These are phyloP conservation scores for Elgaria multicarinata DNA, from an alignment of 2,113 vertebrate species.

Conservation along the genomic window DNA sequence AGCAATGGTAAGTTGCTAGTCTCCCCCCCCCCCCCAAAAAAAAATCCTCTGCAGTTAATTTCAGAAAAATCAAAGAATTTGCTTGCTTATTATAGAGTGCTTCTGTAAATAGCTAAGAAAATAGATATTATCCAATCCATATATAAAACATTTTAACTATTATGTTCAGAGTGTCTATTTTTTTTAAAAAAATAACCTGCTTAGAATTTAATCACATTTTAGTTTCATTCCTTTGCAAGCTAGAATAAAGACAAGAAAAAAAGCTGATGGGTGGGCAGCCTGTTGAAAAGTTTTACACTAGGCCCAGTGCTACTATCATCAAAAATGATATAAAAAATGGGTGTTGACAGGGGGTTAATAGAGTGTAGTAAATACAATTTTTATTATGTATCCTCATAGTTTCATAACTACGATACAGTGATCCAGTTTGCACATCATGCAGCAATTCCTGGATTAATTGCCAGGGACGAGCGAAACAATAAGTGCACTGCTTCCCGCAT, in stretches of 20 bases:
- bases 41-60: slow-evolving; percentile 38
- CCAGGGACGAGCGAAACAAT: too few species aligned
- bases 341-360: neutral
- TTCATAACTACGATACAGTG: neutral
- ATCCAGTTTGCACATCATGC: too few species aligned
- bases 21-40: too few species aligned
- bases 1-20: slow-evolving; percentile 46
- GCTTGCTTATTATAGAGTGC: slow-evolving; percentile 7
- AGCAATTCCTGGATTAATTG: too few species aligned
- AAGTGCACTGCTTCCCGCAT: too few species aligned
- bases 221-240: slow-evolving; percentile 24
- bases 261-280: slow-evolving; percentile 23
- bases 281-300: neutral
- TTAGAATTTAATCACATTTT: slow-evolving; percentile 11
- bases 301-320: slow-evolving; percentile 8
- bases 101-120: neutral
- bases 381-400: neutral
- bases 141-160: slow-evolving; percentile 41
- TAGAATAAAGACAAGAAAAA: slow-evolving; percentile 1
- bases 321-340: neutral
- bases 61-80: slow-evolving; percentile 40
- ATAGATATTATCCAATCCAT: neutral
- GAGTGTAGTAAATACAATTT: neutral
- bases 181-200: slow-evolving; percentile 14
- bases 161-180: slow-evolving; percentile 8